A percentile compares a stretch with the other conserved stretches of the same genome.
Evolutionary conservation across 2,113 vertebrate genomes (phyloP).

Genomic region (Tamias sibiricus): DNA sequence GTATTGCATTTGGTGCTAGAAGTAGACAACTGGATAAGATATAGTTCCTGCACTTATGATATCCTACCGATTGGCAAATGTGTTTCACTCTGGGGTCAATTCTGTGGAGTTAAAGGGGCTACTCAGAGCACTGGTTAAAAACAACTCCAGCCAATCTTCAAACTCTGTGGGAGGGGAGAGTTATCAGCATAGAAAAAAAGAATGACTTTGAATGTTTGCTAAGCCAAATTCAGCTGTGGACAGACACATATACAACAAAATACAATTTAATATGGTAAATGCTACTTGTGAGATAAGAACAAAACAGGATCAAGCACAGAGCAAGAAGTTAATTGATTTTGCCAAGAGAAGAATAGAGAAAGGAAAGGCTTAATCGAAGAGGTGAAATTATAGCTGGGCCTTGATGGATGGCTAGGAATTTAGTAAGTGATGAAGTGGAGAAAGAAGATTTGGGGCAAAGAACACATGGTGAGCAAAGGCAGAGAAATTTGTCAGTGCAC

Average conservation of each 20-base stretch:
- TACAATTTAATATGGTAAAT: not conserved
- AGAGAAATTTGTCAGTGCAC: not conserved
- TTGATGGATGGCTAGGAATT: not conserved
- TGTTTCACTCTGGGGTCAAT: not conserved
- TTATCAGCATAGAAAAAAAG: not conserved
- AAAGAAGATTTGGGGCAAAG: conserved; percentile 8
- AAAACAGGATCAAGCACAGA: not conserved
- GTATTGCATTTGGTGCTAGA: not conserved
- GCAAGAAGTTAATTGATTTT: conserved; percentile 7
- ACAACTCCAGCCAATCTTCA: not conserved
- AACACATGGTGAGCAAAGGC: not conserved
- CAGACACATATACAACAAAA: not conserved
- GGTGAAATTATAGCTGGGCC: not conserved
- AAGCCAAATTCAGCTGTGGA: not conserved
- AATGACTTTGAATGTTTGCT: conserved; percentile 21
- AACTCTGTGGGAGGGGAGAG: not conserved
- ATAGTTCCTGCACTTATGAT: not conserved
- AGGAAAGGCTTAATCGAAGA: not conserved
- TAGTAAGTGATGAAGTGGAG: not conserved
- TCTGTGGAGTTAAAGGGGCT: not conserved
- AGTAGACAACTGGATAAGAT: not conserved
- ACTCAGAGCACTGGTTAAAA: not conserved
- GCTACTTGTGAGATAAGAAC: not conserved
- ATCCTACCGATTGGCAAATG: not conserved
- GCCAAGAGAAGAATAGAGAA: not conserved